These are phyloP conservation scores for Isaurus tuberculatus DNA, from an alignment of 92 coral and sea anemone species.

Conservation along the genomic window DNA sequence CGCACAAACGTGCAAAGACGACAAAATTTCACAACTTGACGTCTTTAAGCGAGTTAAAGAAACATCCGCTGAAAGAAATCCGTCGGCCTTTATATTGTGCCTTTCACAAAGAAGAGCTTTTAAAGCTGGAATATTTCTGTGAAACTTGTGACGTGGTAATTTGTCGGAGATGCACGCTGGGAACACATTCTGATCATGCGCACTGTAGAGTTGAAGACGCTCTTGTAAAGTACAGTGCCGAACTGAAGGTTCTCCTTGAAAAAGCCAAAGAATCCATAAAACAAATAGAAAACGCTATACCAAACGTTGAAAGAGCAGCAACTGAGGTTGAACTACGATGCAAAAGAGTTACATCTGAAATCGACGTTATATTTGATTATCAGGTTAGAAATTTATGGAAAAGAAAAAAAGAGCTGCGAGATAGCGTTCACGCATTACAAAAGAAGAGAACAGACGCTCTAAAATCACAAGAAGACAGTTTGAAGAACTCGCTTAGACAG, in stretches of 20 bases:
- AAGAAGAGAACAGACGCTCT: constrained; percentile 53
- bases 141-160: constrained; percentile 59
- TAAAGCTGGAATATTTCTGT: constrained; percentile 50
- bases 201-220: constrained; percentile 61
- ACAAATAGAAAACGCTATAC: constrained; percentile 57
- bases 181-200: constrained; percentile 46
- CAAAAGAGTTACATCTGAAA: constrained; percentile 57
- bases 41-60: constrained; percentile 51
- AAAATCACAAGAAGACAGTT: constrained; percentile 55
- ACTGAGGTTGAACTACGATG: constrained; percentile 50
- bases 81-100: constrained; percentile 66
- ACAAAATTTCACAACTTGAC: constrained; percentile 56
- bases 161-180: constrained; percentile 58
- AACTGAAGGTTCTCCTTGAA: constrained; percentile 48
- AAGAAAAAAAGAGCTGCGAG: constrained; percentile 68
- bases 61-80: constrained; percentile 63
- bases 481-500: constrained; percentile 50
- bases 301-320: constrained; percentile 44
- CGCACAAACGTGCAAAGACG: constrained; percentile 63
- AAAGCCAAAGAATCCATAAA: constrained; percentile 49
- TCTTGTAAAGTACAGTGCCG: constrained; percentile 51
- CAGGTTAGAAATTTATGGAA: constrained; percentile 61
- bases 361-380: constrained; percentile 69
- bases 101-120: constrained; percentile 44
- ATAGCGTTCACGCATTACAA: constrained; percentile 57